Evolutionary conservation across 2,113 vertebrate species (phyloP), one percentile per base, ranked within the genome.

Genomic region (Tautogolabrus adspersus): DNA sequence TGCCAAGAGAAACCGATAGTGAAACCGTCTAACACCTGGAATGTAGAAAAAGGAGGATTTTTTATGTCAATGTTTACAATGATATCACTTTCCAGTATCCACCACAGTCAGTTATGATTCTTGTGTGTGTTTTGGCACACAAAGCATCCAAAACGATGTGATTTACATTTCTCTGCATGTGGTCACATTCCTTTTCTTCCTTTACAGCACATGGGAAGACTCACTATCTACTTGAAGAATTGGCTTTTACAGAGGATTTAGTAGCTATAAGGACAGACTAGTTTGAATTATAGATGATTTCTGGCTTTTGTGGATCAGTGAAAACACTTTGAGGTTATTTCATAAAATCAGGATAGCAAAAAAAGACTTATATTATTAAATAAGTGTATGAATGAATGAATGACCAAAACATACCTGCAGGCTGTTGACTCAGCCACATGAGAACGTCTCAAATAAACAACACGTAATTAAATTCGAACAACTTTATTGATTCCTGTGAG

Each of bases 121-220:
- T 19, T 58, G 6, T 18, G 69, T 79, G 54, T 81, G 1, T 77
- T 85, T 82, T 87, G 70, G 81, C 81, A 21, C 23, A 37, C 6
- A 42, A 34, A 21, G 47, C 11, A 34, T 47, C 10, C 37, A 13
- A n/a, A 55, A 60, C 7, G 19, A 30, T 58, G 44, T 67, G 75
- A 77, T 75, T 75, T 63, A 69, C 76, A 60, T 82, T 68, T 55
- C 63, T 64, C 81, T 58, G 54, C 61, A 72, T 79, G 74, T 54
- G 79, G 60, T 58, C 58, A 38, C 67, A 86, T 72, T 83, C 67
- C 54, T 68, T 34, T 9, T 52, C 30, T 68, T 30, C 46, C 30
- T 38, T 54, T 26, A 11, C 49, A 73, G 37, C 26, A 38, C 1
- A 11, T 6, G 55, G 40, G 71, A 58, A 46, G 40, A 64, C 30